Evolutionary conservation across 2,888 invertebrate species (phyloP).

Genomic region (Alsophila aescularia): DNA sequence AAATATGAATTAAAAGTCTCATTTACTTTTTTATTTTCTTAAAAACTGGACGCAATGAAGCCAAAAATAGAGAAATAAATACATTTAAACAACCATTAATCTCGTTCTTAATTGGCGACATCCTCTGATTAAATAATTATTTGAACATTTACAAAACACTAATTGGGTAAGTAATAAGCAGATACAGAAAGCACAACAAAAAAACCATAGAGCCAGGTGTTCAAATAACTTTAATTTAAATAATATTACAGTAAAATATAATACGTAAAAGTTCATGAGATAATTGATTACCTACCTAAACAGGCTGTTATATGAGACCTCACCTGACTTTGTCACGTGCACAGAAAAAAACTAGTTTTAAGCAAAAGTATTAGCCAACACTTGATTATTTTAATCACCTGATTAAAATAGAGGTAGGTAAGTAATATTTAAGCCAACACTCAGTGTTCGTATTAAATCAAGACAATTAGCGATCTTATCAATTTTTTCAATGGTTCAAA

Average conservation of each 20-base stretch:
- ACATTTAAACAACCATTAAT: neutral
- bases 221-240: constrained; percentile 24
- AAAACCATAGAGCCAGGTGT: constrained; percentile 31
- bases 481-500: too few species aligned
- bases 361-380: too few species aligned
- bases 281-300: neutral
- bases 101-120: constrained; percentile 13
- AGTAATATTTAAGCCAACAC: too few species aligned
- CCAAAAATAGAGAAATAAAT: neutral
- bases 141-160: constrained; percentile 4
- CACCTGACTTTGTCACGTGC: constrained; percentile 16
- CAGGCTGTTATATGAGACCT: neutral
- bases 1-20: neutral
- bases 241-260: constrained; percentile 14
- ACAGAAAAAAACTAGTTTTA: neutral
- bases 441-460: too few species aligned
- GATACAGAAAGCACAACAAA: constrained; percentile 17
- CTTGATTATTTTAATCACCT: too few species aligned
- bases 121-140: constrained; percentile 9
- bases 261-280: constrained; percentile 1
- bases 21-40: neutral
- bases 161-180: constrained; percentile 16
- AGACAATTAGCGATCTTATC: too few species aligned
- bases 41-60: constrained; percentile 1
- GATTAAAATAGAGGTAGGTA: too few species aligned